A percentile compares a stretch with the other conserved stretches of the same genome.
These are phyloP conservation scores for Mormyrops attenuatus DNA, from an alignment of 2,797 vertebrate species.

Conservation along the genomic window DNA sequence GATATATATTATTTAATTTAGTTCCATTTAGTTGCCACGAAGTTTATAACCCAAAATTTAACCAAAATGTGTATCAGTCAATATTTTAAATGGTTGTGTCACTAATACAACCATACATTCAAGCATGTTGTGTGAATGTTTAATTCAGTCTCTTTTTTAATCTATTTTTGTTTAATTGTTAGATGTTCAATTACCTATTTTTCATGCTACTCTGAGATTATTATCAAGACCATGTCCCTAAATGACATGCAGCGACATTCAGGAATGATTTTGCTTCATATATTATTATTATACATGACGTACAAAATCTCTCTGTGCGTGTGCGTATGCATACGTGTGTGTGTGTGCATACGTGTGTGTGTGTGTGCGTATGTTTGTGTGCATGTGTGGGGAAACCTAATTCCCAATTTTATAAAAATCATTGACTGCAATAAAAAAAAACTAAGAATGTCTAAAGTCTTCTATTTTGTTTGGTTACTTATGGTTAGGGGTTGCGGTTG, in stretches of 20 bases:
- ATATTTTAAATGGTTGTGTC: not conserved
- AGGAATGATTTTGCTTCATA: not conserved
- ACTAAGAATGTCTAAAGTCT: not conserved
- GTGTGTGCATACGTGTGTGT: not conserved
- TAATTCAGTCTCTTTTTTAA: not conserved
- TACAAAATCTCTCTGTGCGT: not conserved
- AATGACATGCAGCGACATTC: not conserved
- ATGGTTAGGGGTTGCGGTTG: not conserved
- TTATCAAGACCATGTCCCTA: not conserved
- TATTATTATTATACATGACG: not conserved
- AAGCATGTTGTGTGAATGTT: not conserved
- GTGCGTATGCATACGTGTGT: no score
- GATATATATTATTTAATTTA: not conserved
- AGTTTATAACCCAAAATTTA: not conserved
- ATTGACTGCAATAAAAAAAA: not conserved
- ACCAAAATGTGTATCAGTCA: not conserved
- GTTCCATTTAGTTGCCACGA: not conserved
- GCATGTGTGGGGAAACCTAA: not conserved
- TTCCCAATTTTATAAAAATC: not conserved
- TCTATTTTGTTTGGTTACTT: not conserved
- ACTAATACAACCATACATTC: not conserved
- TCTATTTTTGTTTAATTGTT: not conserved
- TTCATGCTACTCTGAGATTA: not conserved
- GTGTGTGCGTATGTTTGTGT: no score
- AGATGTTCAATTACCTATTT: not conserved